Evolutionary conservation across 2,888 invertebrate species (phyloP), one percentile per base, ranked within the genome.

Genomic region (Caenorhabditis panamensis): DNA sequence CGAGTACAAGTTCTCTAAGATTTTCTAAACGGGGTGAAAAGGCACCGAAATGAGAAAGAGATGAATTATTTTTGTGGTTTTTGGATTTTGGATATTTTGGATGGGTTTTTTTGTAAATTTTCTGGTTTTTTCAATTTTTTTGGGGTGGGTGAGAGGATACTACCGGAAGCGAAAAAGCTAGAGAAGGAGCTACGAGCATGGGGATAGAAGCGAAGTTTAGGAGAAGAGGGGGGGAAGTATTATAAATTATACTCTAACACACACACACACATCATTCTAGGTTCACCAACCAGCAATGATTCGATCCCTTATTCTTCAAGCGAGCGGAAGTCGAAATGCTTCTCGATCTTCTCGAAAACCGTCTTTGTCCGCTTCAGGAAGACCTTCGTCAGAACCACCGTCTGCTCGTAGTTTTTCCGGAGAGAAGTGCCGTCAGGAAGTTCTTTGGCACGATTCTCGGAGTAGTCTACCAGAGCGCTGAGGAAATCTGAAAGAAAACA

Each of bases 361-460:
- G 24, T 31, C 18, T 59, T 51, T 9, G 75, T 64, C 2, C 51
- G 31, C 13, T 37, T 53, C 18, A 75, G 4, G 47, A 66, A 75
- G 4, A 51, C 53, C 20, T 53, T 51, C n/a, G 75, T 67, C 13
- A 66, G 58, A 5, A 31, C 51, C 3, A 61, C 51, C 5, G 36
- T 26, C 8, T 59, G 51, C 13, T 67, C 66, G 44, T 75, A 75
- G 37, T 73, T 73, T 2, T 58, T 41, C 2, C 62, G 53, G 16
- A 53, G 26, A 0, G 44, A n/a, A 1, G 56, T 41, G 2, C 44
- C 37, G 2, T 63, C 59, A 0, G 66, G 54, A 20, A 54, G 58
- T 0, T 66, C 44, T 1, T 36, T 31, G 2, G 66, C 56, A 8
- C 63, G 56, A 4, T 26, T 16, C 11, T 24, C 22, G 3, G 44